Conservation (phyloP, 2,113 vertebrate species). For the Amazona guildingii region DNA sequence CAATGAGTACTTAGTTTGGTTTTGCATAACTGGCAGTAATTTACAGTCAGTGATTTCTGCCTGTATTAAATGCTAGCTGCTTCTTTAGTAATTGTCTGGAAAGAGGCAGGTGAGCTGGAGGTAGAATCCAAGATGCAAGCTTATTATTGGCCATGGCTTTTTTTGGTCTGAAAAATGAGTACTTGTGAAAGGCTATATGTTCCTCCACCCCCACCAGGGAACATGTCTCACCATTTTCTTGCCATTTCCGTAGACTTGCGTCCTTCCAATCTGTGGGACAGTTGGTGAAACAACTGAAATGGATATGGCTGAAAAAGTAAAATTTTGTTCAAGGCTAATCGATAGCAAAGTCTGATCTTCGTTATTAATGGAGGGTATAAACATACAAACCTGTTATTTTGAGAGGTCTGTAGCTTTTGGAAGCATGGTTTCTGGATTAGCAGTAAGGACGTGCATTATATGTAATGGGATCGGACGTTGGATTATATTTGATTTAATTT, state of each 20-base stretch:
- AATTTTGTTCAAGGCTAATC: neutral
- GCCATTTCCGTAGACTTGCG: neutral
- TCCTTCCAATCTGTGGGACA: neutral
- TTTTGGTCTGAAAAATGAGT: neutral
- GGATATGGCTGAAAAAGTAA: neutral
- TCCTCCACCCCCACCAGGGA: rapidly evolving
- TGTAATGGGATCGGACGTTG: neutral
- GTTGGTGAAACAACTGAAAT: neutral
- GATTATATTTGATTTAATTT: neutral
- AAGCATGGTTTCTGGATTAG: neutral
- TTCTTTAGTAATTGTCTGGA: neutral
- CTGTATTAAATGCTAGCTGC: neutral
- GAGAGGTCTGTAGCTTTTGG: neutral
- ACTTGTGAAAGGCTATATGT: neutral
- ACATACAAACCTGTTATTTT: neutral
- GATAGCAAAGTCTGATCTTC: neutral
- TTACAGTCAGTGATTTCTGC: neutral
- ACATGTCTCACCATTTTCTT: neutral
- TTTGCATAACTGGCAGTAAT: neutral
- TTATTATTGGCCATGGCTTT: neutral
- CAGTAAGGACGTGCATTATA: neutral
- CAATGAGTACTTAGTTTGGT: neutral
- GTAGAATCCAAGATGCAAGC: neutral
- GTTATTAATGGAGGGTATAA: neutral
- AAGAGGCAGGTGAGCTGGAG: neutral